Conservation (phyloP, 2,888 invertebrate genomes). For the Erebia epiphron region DNA sequence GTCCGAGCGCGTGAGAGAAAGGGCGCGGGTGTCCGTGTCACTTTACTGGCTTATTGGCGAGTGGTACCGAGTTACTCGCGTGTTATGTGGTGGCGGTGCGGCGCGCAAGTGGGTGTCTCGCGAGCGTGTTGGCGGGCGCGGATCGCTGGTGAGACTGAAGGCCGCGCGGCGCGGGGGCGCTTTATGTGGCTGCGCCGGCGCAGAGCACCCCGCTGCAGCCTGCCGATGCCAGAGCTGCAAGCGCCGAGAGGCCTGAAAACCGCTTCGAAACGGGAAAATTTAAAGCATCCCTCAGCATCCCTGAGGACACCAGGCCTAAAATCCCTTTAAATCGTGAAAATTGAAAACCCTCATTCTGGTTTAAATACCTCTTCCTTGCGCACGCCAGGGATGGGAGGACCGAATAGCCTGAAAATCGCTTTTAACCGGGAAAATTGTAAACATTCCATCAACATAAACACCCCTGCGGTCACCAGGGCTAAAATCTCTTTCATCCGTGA, state of each 20-base stretch:
- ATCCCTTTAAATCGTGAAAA: too few relatives aligned
- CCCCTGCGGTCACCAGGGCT: too few relatives aligned
- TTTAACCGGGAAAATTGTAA: too few relatives aligned
- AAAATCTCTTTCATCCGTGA: too few relatives aligned
- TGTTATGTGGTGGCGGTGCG: constrained; percentile 63
- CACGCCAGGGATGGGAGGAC: too few relatives aligned
- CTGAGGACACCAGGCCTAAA: too few relatives aligned
- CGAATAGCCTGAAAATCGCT: too few relatives aligned
- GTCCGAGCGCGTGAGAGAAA: constrained; percentile 80
- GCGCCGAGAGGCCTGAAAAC: neutral
- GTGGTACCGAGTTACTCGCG: constrained; percentile 60
- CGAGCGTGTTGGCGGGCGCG: constrained; percentile 71
- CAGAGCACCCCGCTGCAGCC: constrained; percentile 59
- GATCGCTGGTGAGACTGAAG: constrained; percentile 74
- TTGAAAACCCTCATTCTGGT: too few relatives aligned
- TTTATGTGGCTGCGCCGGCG: constrained; percentile 59
- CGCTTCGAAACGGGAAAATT: neutral
- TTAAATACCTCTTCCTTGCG: too few relatives aligned
- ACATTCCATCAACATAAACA: too few relatives aligned
- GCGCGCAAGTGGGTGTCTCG: constrained; percentile 68
- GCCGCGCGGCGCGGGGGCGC: constrained; percentile 78
- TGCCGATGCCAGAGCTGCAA: constrained; percentile 21
- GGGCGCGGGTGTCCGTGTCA: constrained; percentile 64
- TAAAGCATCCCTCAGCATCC: neutral
- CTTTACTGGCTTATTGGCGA: constrained; percentile 42